These are phyloP conservation scores for Epinephelus lanceolatus DNA, from an alignment of 2,113 vertebrate species.

Conservation along the genomic window DNA sequence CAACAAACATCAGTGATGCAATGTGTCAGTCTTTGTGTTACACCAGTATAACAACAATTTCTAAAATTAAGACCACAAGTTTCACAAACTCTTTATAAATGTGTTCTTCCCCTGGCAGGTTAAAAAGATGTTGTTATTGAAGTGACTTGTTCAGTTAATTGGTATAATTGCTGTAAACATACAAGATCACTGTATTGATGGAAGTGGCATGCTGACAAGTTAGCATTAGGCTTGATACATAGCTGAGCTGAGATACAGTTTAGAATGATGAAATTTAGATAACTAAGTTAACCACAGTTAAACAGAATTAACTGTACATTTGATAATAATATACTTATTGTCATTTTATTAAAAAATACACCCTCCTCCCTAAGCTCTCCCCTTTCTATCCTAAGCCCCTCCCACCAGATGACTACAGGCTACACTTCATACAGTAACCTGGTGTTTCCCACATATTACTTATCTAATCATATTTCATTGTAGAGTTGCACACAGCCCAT, in stretches of 20 bases:
- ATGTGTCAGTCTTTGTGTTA: not conserved
- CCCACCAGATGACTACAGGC: too few species aligned
- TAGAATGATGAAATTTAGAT: not conserved
- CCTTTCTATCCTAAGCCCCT: too few species aligned
- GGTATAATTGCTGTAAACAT: not conserved
- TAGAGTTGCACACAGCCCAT: too few species aligned
- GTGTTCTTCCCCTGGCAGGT: not conserved
- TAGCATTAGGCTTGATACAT: not conserved
- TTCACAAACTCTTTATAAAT: not conserved
- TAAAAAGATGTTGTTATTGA: not conserved
- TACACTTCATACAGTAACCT: too few species aligned
- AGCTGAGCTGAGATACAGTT: not conserved
- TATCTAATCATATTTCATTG: too few species aligned
- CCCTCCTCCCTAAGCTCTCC: too few species aligned
- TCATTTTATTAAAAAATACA: not conserved
- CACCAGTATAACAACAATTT: not conserved
- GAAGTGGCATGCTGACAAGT: constrained; percentile 1
- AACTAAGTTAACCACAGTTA: not conserved
- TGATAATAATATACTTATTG: not conserved
- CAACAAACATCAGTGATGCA: not conserved
- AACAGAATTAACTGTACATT: not conserved
- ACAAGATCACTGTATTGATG: not conserved
- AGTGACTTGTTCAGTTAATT: not conserved
- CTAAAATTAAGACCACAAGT: not conserved
- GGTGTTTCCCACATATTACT: too few species aligned